Evolutionary conservation across 1,140 invertebrate genomes (phyloP), one percentile per base, ranked within the genome.

Genomic region (Pseudomyrmex flavicornis): DNA sequence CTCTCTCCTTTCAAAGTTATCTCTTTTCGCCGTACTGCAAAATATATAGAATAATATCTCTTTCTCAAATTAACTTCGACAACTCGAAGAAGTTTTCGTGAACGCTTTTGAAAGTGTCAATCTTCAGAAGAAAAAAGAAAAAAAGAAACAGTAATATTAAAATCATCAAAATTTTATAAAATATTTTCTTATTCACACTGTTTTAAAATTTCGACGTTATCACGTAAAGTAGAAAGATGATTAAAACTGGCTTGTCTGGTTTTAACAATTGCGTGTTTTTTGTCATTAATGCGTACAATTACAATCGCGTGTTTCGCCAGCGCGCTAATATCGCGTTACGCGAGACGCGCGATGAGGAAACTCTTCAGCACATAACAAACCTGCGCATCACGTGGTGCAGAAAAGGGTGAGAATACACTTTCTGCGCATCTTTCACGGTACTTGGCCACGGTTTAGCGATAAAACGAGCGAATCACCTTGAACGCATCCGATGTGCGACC

Each of bases 401-500:
- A 58, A 82, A 82, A 82, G 59, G 70, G 69, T 59, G 35, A 82
- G 69, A 82, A 82, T 82, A 82, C 35, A 72, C 56, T 74, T 82
- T 82, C 79, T 82, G 70, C 79, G 79, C 70, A 54, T 82, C 79
- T 82, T 82, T 82, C 79, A 74, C 69, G 69, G 69, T 82, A 70
- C 12, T 52, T 82, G 58, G 17, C 59, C 58, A 82, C 85, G 85
- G 82, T 87, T 85, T 79, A 87, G 77, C 83, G 89, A 90, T 90
- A 89, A 90, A 86, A 83, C 84, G 77, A 66, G 63, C 52, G 72
- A 85, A 80, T 66, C 63, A 69, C 83, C 83, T 85, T 82, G 77
- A 85, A 83, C 70, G 75, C 83, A 83, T 68, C 76, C 85, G 89
- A 87, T 85, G 84, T 5, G 35, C 35, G 35, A 35, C 35, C 35